Evolutionary conservation across 2,888 invertebrate species (phyloP).

Genomic region (Lasioglossum zephyrum): DNA sequence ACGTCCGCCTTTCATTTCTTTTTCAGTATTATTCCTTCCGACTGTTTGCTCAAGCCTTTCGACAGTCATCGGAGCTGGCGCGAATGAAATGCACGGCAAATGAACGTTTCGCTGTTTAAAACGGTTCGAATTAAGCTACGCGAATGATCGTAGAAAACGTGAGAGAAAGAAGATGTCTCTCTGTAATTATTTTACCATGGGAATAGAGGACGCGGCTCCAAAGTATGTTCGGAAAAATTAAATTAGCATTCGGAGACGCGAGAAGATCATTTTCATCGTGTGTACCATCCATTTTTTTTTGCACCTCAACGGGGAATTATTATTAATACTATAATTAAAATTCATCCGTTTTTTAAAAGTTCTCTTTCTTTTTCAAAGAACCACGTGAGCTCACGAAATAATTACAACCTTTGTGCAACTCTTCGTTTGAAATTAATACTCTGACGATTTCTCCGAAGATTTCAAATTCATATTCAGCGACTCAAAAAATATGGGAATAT

Average conservation of each 20-base stretch:
- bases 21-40: neutral
- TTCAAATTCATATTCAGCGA: no score
- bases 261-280: neutral
- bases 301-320: no score
- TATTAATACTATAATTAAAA: no score
- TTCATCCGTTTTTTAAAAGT: no score
- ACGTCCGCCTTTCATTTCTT: neutral
- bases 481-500: no score
- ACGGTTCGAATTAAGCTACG: neutral
- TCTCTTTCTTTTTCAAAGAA: no score
- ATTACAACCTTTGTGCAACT: no score
- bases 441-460: no score
- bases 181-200: neutral
- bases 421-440: no score
- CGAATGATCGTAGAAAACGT: neutral
- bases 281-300: no score
- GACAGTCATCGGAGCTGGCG: neutral
- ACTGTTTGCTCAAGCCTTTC: constrained; percentile 12
- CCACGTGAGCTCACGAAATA: no score
- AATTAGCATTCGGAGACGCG: neutral
- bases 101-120: neutral
- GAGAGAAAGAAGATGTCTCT: neutral
- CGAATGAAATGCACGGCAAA: neutral
- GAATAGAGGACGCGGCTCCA: neutral
- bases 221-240: neutral